Evolutionary conservation across 2,797 vertebrate genomes (phyloP).

Genomic region (Anableps anableps): DNA sequence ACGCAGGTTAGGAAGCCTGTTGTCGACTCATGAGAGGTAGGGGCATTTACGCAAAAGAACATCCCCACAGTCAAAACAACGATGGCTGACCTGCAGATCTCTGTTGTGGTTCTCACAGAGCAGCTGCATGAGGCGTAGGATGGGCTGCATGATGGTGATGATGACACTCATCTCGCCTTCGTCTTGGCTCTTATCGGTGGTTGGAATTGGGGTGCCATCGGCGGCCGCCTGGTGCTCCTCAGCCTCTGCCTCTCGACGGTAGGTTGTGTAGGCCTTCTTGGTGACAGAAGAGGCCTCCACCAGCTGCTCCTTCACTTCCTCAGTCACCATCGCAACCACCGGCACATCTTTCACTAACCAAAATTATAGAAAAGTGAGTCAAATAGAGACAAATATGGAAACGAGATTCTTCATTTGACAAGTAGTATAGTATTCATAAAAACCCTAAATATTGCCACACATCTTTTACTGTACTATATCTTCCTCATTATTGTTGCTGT

Average conservation of each 20-base stretch:
- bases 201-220: conserved; percentile 81
- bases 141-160: conserved; percentile 98
- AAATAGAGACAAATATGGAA: conserved; percentile 16
- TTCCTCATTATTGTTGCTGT: not conserved
- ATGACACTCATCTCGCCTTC: conserved; percentile 96
- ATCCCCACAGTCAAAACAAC: not conserved
- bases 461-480: not conserved
- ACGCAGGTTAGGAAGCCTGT: conserved; percentile 35
- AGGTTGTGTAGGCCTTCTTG: conserved; percentile 90
- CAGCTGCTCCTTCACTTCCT: conserved; percentile 94
- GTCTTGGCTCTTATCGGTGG: conserved; percentile 88
- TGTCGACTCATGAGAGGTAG: not conserved
- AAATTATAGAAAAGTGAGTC: not conserved
- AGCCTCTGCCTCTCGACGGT: conserved; percentile 89
- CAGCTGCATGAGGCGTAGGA: conserved; percentile 95
- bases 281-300: conserved; percentile 91
- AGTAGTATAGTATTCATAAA: not conserved
- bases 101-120: conserved; percentile 98
- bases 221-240: conserved; percentile 88
- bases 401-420: not conserved
- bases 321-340: conserved; percentile 84
- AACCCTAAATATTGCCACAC: not conserved
- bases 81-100: conserved; percentile 89
- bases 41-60: conserved; percentile 4
- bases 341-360: conserved; percentile 86